These are phyloP conservation scores for Anolis carolinensis DNA, from an alignment of 2,113 vertebrate genomes.

Conservation along the genomic window DNA sequence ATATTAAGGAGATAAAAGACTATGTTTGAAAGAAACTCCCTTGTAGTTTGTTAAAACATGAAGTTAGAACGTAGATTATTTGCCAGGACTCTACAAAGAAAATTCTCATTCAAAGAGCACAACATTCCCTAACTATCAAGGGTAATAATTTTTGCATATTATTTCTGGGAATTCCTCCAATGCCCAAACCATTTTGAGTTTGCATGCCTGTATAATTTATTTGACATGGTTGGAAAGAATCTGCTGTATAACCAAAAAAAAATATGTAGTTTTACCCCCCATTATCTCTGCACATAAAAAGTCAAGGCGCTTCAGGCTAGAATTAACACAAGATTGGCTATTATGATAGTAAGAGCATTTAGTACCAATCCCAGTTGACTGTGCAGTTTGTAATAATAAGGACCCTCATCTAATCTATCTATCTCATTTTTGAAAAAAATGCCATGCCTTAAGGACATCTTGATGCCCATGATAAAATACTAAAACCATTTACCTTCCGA, in stretches of 20 bases:
- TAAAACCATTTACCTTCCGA: conserved; percentile 71
- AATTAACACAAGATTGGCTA: conserved; percentile 92
- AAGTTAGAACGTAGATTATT: conserved; percentile 65
- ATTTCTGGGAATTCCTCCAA: conserved; percentile 79
- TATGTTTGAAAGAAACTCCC: conserved; percentile 46
- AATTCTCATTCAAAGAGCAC: conserved; percentile 79
- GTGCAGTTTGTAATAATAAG: conserved; percentile 84
- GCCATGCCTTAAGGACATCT: conserved; percentile 72
- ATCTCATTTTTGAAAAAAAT: conserved; percentile 48
- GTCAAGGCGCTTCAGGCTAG: conserved; percentile 88
- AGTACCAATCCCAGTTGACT: conserved; percentile 88
- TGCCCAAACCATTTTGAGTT: conserved; percentile 75
- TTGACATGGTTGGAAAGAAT: conserved; percentile 73
- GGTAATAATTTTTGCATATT: conserved; percentile 82
- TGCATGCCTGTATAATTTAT: conserved; percentile 78
- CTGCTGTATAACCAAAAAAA: conserved; percentile 68
- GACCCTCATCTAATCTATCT: conserved; percentile 85
- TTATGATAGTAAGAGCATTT: conserved; percentile 90
- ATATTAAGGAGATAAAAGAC: conserved; percentile 23
- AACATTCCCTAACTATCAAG: conserved; percentile 70
- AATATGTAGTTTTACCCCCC: conserved; percentile 74
- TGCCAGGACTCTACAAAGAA: conserved; percentile 72
- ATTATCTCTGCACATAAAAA: conserved; percentile 81
- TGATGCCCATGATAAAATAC: conserved; percentile 73
- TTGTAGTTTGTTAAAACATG: conserved; percentile 42